Percentiles rank a stretch among this genome's conserved stretches.
phyloP scores from a whole-genome alignment of 2,797 vertebrate species.

The Pseudochirops cupreus region DNA sequence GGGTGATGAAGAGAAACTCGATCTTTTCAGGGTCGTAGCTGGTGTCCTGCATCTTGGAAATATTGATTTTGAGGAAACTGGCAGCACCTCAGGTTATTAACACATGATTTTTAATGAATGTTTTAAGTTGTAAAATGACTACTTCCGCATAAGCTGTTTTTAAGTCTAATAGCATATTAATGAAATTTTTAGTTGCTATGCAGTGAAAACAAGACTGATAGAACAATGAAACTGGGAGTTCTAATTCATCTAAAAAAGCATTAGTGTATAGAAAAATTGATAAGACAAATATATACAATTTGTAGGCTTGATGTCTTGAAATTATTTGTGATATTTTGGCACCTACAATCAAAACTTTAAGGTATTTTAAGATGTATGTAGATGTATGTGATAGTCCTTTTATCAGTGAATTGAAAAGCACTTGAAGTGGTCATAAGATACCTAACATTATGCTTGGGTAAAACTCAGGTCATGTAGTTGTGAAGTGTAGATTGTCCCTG shows the following conservation, averaged over 20 bases:
- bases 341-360: background rate
- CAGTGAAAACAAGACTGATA: background rate
- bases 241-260: background rate
- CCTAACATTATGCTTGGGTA: background rate
- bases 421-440: background rate
- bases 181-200: slow-evolving; percentile 14
- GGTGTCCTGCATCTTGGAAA: slow-evolving; percentile 98
- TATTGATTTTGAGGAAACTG: slow-evolving; percentile 97
- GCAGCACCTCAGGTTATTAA: slow-evolving; percentile 94
- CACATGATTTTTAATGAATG: background rate
- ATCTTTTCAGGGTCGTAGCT: slow-evolving; percentile 97
- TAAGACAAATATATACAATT: background rate
- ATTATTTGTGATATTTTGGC: background rate
- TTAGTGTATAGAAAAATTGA: background rate
- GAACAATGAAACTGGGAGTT: background rate
- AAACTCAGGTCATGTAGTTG: background rate
- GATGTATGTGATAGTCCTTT: background rate
- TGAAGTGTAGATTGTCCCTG: background rate
- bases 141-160: background rate
- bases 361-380: background rate
- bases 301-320: background rate
- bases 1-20: slow-evolving; percentile 95
- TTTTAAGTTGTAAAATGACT: background rate
- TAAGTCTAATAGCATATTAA: slow-evolving; percentile 6
- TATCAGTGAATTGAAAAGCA: background rate